Percentiles rank a stretch among this genome's conserved stretches.
phyloP scores from a whole-genome alignment of 2,797 vertebrate genomes.

The Astyanax mexicanus region DNA sequence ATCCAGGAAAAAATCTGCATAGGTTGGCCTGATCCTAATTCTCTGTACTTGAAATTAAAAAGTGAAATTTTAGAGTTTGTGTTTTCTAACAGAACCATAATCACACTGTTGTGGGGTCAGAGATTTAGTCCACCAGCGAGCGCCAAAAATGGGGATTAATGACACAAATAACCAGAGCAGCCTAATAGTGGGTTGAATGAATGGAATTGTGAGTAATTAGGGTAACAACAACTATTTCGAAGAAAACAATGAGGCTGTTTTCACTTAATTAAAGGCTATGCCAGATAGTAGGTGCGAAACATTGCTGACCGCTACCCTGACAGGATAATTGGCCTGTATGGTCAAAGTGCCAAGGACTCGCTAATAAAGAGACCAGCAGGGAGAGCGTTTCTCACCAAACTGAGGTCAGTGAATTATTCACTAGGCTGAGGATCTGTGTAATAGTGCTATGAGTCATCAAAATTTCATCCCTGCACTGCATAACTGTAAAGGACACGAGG shows the following conservation, averaged over 20 bases:
- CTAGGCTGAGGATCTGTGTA: constrained; percentile 5
- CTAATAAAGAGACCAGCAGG: not conserved
- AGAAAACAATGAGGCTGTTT: not conserved
- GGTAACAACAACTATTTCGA: not conserved
- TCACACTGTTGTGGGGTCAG: not conserved
- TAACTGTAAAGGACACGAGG: constrained; percentile 13
- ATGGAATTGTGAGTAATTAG: not conserved
- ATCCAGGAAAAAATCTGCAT: too few relatives aligned
- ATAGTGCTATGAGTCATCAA: constrained; percentile 39
- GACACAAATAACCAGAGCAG: not conserved
- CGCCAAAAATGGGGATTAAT: not conserved
- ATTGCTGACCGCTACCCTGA: not conserved
- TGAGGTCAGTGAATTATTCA: constrained; percentile 48
- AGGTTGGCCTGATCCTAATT: too few relatives aligned
- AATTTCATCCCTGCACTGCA: constrained; percentile 24
- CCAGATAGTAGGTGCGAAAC: not conserved
- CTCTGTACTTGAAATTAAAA: not conserved
- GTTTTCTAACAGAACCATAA: not conserved
- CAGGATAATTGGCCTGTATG: not conserved
- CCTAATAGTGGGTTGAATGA: not conserved
- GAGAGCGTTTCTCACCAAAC: constrained; percentile 26
- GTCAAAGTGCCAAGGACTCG: not conserved
- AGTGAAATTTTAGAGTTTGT: not conserved
- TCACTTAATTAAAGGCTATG: not conserved
- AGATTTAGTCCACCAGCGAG: not conserved